Evolutionary conservation across 2,888 invertebrate genomes (phyloP), one percentile per base, ranked within the genome.

Genomic region (Cryptocephalus moraei): DNA sequence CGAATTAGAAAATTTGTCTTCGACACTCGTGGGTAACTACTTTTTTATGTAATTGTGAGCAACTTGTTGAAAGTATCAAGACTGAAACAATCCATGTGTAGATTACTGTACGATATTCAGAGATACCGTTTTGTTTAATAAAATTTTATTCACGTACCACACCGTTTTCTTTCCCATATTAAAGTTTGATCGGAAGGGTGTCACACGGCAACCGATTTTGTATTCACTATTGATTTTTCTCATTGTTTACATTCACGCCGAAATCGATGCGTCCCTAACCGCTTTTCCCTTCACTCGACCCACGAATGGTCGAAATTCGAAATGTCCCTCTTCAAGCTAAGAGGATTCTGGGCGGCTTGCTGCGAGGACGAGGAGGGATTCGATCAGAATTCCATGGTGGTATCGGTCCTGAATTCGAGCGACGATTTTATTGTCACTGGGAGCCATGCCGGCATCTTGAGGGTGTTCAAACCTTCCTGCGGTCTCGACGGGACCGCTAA

Each of bases 271-370:
- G 4, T 36, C 6, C 12, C 36, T 36, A 36, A 36, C 36, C 36
- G 6, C 36, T n/a, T 12, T n/a, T 2, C n/a, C 12, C 6, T 6
- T 12, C 2, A 36, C 11, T n/a, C 12, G 6, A 36, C 36, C 2
- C n/a, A 36, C n/a, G 12, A n/a, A 36, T 36, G n/a, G 6, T 36
- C 36, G 12, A 36, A 4, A 36, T 11, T 36, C 36, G 36, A 47
- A 53, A 96, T 96, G 96, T 95, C 95, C 2, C 74, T 96, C 60
- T 96, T 96, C 66, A 92, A 91, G 75, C 80, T 86, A 9, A 81
- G 89, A 62, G 86, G 86, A 60, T 90, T 91, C 82, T 96, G 95
- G 93, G 78, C 82, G 12, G 82, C 84, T 10, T 75, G 79, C 44
- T 85, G 83, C 61, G 82, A 81, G 12, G 71, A 73, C 41, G 73